These are phyloP conservation scores for Smithornis capensis DNA, from an alignment of 2,113 vertebrate species.

Conservation along the genomic window DNA sequence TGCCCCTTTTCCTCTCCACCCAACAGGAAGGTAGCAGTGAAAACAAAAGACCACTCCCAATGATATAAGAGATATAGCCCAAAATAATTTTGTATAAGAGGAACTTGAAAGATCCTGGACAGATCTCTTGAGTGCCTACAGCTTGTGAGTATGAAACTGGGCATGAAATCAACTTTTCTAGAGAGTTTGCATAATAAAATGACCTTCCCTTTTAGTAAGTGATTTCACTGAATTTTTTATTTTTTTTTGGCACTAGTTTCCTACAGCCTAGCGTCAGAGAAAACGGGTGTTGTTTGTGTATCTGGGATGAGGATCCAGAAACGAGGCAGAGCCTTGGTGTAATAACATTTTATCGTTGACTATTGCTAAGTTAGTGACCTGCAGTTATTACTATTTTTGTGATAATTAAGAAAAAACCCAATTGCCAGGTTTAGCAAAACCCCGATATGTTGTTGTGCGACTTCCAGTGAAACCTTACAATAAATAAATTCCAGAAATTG, in stretches of 20 bases:
- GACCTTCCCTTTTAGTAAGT: neutral
- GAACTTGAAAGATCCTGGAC: neutral
- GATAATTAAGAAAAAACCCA: neutral
- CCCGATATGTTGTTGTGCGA: neutral
- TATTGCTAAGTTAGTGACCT: neutral
- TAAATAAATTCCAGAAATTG: neutral
- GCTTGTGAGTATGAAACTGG: neutral
- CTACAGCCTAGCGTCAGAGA: neutral
- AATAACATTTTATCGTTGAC: neutral
- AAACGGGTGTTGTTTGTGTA: neutral
- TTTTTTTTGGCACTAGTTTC: neutral
- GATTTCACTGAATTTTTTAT: neutral
- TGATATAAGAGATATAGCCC: neutral
- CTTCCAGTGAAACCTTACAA: neutral
- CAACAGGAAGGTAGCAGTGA: rapidly evolving
- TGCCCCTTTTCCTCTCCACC: neutral
- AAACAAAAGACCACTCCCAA: neutral
- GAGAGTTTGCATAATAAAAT: neutral
- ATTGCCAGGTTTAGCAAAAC: neutral
- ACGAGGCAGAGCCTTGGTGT: neutral
- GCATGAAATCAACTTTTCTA: neutral
- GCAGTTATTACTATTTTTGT: neutral
- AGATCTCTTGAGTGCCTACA: rapidly evolving
- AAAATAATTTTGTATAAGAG: neutral
- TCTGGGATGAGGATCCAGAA: neutral